Evolutionary conservation across 2,113 vertebrate species (phyloP).

Genomic region (Manacus vitellinus): DNA sequence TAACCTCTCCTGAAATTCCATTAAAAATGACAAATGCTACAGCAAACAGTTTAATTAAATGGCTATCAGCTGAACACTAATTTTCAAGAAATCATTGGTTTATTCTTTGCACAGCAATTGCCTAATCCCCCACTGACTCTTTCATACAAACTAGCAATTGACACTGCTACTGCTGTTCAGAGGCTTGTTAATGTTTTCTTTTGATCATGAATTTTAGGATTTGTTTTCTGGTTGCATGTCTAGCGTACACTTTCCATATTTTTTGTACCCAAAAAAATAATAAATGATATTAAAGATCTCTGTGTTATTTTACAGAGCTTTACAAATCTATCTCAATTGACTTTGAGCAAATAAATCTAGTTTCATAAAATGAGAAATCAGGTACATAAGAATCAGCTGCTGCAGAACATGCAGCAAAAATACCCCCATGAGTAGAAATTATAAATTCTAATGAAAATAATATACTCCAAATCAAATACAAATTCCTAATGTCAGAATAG

Average conservation of each 20-base stretch:
- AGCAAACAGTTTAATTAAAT: constrained; percentile 41
- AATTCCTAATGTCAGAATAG: neutral
- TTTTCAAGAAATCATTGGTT: neutral
- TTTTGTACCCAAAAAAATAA: neutral
- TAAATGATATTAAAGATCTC: neutral
- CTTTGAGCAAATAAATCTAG: neutral
- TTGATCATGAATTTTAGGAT: neutral
- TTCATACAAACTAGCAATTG: neutral
- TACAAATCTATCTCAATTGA: neutral
- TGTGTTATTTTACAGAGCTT: neutral
- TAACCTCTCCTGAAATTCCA: neutral
- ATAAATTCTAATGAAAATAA: neutral
- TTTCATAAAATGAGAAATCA: neutral
- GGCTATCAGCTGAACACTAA: neutral
- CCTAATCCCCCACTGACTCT: constrained; percentile 2
- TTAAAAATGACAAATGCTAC: neutral
- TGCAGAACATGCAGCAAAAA: neutral
- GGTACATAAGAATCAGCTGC: neutral
- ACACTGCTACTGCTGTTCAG: neutral
- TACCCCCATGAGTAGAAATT: neutral
- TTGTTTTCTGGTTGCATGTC: neutral
- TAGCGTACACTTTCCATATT: neutral
- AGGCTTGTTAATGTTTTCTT: neutral
- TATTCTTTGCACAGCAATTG: constrained; percentile 29
- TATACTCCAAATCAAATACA: neutral